Evolutionary conservation across 2,113 vertebrate genomes (phyloP).

Genomic region (Burhinus bistriatus): DNA sequence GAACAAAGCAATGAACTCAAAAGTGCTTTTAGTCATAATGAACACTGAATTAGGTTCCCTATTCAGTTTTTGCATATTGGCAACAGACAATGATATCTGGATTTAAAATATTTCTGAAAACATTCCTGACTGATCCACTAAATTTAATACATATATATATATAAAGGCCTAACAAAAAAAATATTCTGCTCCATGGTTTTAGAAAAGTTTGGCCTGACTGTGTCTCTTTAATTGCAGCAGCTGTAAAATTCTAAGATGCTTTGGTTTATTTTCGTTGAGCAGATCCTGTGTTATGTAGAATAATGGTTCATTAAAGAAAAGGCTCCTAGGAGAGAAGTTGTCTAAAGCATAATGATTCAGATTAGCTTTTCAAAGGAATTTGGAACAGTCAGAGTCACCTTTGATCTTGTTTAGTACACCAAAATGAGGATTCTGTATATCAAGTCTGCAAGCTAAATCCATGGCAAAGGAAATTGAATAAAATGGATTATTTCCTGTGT

Average conservation of each 20-base stretch:
- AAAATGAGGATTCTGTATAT: slow-evolving; percentile 30
- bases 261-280: neutral
- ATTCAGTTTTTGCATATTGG: neutral
- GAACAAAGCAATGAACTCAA: neutral
- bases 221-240: slow-evolving; percentile 10
- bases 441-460: neutral
- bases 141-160: neutral
- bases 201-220: neutral
- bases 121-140: neutral
- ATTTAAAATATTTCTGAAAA: neutral
- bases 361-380: slow-evolving; percentile 55
- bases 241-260: slow-evolving; percentile 7
- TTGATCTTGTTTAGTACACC: slow-evolving; percentile 58
- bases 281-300: slow-evolving; percentile 13
- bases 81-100: neutral
- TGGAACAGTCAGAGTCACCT: slow-evolving; percentile 25
- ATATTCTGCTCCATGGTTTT: neutral
- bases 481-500: slow-evolving; percentile 44
- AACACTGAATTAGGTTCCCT: neutral
- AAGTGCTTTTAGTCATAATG: neutral
- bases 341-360: slow-evolving; percentile 44
- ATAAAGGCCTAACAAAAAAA: neutral
- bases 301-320: slow-evolving; percentile 48
- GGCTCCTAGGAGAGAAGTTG: neutral
- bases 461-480: slow-evolving; percentile 13